A percentile compares a stretch with the other conserved stretches of the same genome.
phyloP scores from a whole-genome alignment of 2,797 vertebrate genomes.

The Gymnothorax reevesii region DNA sequence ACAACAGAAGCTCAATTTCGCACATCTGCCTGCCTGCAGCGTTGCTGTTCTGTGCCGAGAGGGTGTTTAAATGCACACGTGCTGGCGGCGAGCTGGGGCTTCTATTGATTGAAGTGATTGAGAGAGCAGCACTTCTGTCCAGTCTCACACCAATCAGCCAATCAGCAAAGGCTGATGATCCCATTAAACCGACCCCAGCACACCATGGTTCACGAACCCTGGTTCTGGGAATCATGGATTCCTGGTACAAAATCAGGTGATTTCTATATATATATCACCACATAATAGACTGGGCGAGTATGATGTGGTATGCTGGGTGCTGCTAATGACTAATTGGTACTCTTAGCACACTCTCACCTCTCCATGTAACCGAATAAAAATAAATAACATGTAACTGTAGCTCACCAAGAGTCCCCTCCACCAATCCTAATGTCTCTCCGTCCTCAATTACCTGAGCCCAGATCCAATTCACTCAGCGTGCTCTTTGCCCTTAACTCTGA shows the following conservation, averaged over 20 bases:
- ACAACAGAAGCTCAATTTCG: neutral
- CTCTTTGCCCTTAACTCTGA: conserved; percentile 5
- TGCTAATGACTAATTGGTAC: conserved; percentile 26
- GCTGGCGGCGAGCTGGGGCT: neutral
- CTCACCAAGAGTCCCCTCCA: neutral
- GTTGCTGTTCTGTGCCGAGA: neutral
- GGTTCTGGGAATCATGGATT: conserved; percentile 21
- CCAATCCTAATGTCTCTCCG: neutral
- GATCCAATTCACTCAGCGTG: neutral
- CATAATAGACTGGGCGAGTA: neutral
- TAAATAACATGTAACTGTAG: neutral
- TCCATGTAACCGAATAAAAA: neutral
- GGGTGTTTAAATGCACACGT: conserved; percentile 8
- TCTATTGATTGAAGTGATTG: conserved; percentile 35
- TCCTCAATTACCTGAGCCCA: neutral
- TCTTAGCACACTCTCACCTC: neutral
- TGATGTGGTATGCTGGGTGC: neutral
- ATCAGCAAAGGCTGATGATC: conserved; percentile 38
- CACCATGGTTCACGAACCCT: neutral
- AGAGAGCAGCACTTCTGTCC: conserved; percentile 31
- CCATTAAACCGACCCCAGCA: conserved; percentile 31
- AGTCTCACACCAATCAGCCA: conserved; percentile 30
- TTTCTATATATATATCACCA: conserved; percentile 9
- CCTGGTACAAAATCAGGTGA: neutral
- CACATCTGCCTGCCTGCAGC: neutral